Evolutionary conservation across 2,888 invertebrate species (phyloP), one percentile per base, ranked within the genome.

Genomic region (Acronicta alni): DNA sequence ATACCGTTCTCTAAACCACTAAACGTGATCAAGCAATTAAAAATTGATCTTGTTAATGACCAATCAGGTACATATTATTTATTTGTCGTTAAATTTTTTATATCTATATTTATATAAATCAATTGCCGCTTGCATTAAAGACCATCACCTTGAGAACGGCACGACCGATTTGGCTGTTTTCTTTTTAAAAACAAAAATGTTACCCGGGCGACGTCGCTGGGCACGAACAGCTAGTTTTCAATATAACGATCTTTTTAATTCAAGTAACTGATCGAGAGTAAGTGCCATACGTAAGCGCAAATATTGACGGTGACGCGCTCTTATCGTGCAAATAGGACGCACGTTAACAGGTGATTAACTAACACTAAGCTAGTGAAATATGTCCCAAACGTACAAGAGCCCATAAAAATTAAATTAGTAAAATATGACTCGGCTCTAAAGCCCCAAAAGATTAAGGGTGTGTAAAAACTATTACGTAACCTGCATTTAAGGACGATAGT

Each of bases 401-500:
- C 51, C 51, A 49, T 57, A 56, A 58, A 58, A 65, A 63, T 60
- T 63, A 59, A 60, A 64, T 52, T 41, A 57, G 12, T 54, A 52
- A 57, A 63, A 60, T 59, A 62, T 59, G 70, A 63, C 63, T 67
- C 57, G 66, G 80, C 77, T 74, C 67, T 77, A 48, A 69, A 58
- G 65, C 57, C 48, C 72, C 71, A 62, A 72, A 77, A 87, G 88
- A 92, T 91, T 89, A 87, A 87, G 88, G 89, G 90, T 87, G 90
- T 89, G 90, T 92, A 89, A 89, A 88, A 91, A 88, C 89, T 88
- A 89, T 93, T 91, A 92, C 87, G 88, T 87, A 93, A 92, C 89
- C 90, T 87, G 87, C 88, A 85, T 88, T 93, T 93, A 93, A 77
- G 87, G 86, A 85, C 87, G 88, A 89, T 91, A 88, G 88, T 85